phyloP scores from a whole-genome alignment of 1,140 invertebrate genomes.

The Listronotus bonariensis region DNA sequence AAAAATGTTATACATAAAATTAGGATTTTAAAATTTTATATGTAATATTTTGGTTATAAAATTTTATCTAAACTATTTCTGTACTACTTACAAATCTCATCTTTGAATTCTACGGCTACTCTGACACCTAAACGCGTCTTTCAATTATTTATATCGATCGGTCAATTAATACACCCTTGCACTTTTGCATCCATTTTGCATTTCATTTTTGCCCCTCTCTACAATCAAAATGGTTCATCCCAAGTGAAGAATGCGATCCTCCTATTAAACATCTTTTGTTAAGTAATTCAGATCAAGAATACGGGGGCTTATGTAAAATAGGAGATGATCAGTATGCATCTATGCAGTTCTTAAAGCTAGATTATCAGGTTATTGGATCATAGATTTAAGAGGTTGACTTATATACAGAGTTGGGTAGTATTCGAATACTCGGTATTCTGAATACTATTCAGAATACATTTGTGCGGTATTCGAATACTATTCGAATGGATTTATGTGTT shows the following conservation, averaged over 20 bases:
- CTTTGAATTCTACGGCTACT: conserved; percentile 23
- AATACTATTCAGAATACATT: no score
- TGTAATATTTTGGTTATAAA: no score
- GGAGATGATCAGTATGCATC: no score
- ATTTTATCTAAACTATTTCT: background rate
- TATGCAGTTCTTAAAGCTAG: no score
- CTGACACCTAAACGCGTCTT: conserved; percentile 11
- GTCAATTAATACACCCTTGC: conserved; percentile 35
- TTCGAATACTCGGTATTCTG: no score
- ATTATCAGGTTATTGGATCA: no score
- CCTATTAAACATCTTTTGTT: conserved; percentile 4
- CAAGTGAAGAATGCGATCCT: conserved; percentile 32
- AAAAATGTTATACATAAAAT: no score
- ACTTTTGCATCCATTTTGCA: conserved; percentile 36
- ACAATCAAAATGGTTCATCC: conserved; percentile 17
- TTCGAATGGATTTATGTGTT: no score
- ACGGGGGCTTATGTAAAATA: background rate
- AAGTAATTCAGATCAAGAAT: background rate
- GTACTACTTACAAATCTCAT: conserved; percentile 34
- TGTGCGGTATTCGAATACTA: no score
- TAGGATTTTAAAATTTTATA: no score
- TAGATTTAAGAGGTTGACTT: no score
- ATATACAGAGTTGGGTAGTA: no score
- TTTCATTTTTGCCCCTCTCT: conserved; percentile 19
- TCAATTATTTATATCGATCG: conserved; percentile 34